A percentile compares a stretch with the other conserved stretches of the same genome.
These are phyloP conservation scores for Hydrozoanthus tunicans DNA, from an alignment of 64 coral and sea anemone species.

Conservation along the genomic window DNA sequence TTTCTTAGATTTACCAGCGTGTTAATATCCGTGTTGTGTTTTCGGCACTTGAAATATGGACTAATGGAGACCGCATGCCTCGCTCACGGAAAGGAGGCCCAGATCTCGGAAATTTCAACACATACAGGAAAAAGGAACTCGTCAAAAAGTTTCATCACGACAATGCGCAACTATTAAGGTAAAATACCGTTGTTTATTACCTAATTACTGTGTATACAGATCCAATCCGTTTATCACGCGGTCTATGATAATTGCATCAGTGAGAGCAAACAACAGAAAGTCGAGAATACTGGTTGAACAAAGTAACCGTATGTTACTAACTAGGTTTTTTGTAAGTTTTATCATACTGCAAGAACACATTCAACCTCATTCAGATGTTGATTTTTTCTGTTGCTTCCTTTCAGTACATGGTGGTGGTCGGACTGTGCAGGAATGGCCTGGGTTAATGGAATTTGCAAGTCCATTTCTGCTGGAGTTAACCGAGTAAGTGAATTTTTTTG, in stretches of 20 bases:
- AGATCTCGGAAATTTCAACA: slow-evolving; percentile 51
- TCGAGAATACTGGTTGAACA: no score
- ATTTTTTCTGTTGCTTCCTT: neutral
- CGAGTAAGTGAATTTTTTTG: slow-evolving; percentile 23
- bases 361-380: no score
- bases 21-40: slow-evolving; percentile 78
- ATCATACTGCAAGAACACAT: no score
- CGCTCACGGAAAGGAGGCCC: slow-evolving; percentile 41
- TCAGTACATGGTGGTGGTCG: slow-evolving; percentile 61
- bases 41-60: slow-evolving; percentile 74
- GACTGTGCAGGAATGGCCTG: slow-evolving; percentile 60
- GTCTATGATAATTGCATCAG: no score
- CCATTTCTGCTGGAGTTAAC: slow-evolving; percentile 63
- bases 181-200: neutral
- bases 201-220: no score
- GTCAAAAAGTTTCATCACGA: slow-evolving; percentile 67
- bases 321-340: neutral
- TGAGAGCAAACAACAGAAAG: no score
- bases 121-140: slow-evolving; percentile 57
- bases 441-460: slow-evolving; percentile 58
- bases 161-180: slow-evolving; percentile 81
- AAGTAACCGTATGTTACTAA: neutral
- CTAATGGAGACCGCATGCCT: slow-evolving; percentile 69
- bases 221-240: no score
- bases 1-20: slow-evolving; percentile 73